Evolutionary conservation across 2,113 vertebrate genomes (phyloP), one percentile per base, ranked within the genome.

Genomic region (Falco punctatus): DNA sequence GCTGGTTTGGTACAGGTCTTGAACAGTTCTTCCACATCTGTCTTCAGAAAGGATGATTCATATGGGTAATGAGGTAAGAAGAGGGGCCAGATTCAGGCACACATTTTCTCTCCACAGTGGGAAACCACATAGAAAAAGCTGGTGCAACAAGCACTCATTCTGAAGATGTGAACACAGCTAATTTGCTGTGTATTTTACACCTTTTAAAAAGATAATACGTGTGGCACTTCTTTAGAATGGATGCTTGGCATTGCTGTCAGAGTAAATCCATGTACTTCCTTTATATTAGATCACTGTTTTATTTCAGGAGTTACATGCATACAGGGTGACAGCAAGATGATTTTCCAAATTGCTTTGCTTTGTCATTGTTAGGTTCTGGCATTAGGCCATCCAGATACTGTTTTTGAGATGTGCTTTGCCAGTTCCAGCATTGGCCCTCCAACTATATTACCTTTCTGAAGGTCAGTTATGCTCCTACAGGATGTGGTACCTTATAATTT

Each of bases 331-430:
- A 97, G 88, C 61, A 81, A 85, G 73, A 88, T 96, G 95, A 94
- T 97, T 94, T 97, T 96, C 97, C 96, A 96, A 96, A 95, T 95
- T 96, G 77, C 92, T 94, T 86, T 96, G 90, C 96, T 96, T 96
- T 95, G 86, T 94, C 94, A 95, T 91, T 92, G 92, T 85, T 95
- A 90, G 64, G 72, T 94, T 94, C 91, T 91, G 73, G 95, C 96
- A 66, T 42, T 27, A 40, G 86, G 91, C 94, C 95, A 96, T 88
- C 21, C 32, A 87, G 69, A 91, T 91, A 91, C 57, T 89, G 57
- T 24, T 96, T 84, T 75, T 89, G 86, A 84, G 86, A 73, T 82
- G 58, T 89, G 54, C 79, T 87, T 35, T 93, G 94, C 88, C 96
- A 97, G 78, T 75, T 93, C 77, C 91, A 85, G 66, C 72, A 44